Evolutionary conservation across 2,888 invertebrate genomes (phyloP).

Genomic region (Sicus ferrugineus): DNA sequence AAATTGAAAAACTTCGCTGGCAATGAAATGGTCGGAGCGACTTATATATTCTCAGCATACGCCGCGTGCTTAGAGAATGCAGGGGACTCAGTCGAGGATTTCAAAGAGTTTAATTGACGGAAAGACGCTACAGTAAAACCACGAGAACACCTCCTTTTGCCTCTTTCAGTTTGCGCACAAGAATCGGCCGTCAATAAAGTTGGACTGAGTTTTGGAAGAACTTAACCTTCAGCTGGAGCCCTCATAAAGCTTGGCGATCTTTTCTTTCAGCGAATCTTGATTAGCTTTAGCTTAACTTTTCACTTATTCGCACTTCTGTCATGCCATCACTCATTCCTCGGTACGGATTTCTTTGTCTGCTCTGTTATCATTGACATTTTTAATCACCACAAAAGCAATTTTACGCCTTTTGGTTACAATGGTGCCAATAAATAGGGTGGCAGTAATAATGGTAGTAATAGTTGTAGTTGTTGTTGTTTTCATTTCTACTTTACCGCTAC

Average conservation of each 20-base stretch:
- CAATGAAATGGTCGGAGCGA: slow-evolving; percentile 18
- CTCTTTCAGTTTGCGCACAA: too few species aligned
- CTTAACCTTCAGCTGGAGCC: too few species aligned
- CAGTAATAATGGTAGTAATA: slow-evolving; percentile 28
- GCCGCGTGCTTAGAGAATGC: slow-evolving; percentile 6
- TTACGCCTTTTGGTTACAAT: slow-evolving; percentile 45
- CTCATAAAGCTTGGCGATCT: too few species aligned
- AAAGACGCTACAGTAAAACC: not conserved
- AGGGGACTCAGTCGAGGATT: too few species aligned
- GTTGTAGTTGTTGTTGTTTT: slow-evolving; percentile 33
- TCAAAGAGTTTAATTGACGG: not conserved
- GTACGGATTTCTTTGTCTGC: not conserved
- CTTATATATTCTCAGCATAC: slow-evolving; percentile 17
- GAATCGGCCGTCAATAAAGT: too few species aligned
- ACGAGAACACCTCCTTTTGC: not conserved
- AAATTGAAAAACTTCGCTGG: slow-evolving; percentile 31
- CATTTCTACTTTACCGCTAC: slow-evolving; percentile 31
- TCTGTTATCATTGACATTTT: not conserved
- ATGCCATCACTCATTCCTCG: too few species aligned
- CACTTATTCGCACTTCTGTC: too few species aligned
- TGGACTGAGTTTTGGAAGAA: too few species aligned
- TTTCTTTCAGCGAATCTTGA: too few species aligned
- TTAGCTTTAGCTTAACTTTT: too few species aligned
- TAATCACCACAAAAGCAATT: slow-evolving; percentile 41
- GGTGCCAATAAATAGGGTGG: slow-evolving; percentile 36